Evolutionary conservation across 35 echinoderm and acorn worm genomes (phyloP).

Genomic region (Apostichopus californicus): DNA sequence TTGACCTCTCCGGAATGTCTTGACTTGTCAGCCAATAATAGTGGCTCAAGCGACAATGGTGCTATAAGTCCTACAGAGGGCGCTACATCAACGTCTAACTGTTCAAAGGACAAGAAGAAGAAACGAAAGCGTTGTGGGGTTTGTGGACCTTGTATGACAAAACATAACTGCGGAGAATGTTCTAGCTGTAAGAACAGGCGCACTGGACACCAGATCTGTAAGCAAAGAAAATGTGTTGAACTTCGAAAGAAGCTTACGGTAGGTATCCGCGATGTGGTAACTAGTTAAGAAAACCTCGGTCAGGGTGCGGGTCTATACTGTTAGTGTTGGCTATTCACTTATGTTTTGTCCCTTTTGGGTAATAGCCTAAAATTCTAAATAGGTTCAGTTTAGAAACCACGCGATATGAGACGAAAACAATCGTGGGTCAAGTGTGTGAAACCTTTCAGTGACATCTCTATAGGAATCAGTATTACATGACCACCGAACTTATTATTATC

Average conservation of each 20-base stretch:
- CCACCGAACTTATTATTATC: no score
- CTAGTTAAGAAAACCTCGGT: no score
- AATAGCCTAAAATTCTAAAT: no score
- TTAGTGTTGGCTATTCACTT: no score
- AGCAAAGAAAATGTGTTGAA: slow-evolving; percentile 88
- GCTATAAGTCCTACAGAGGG: slow-evolving; percentile 64
- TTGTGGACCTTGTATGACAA: slow-evolving; percentile 91
- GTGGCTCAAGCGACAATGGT: slow-evolving; percentile 69
- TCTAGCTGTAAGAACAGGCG: slow-evolving; percentile 97
- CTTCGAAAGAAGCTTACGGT: slow-evolving; percentile 83
- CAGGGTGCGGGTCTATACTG: no score
- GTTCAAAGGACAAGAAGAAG: slow-evolving; percentile 85
- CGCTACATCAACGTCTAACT: slow-evolving; percentile 18
- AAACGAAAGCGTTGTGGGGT: slow-evolving; percentile 93
- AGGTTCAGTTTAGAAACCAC: no score
- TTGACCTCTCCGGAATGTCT: slow-evolving; percentile 68
- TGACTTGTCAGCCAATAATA: slow-evolving; percentile 78
- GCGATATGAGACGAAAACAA: no score
- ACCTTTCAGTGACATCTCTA: no score
- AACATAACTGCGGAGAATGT: slow-evolving; percentile 97
- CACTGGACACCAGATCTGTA: slow-evolving; percentile 98
- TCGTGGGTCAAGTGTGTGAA: no score
- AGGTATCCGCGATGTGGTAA: background rate
- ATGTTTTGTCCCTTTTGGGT: no score
- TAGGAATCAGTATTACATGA: no score